Evolutionary conservation across 2,113 vertebrate species (phyloP).

Genomic region (Argyrosomus japonicus): DNA sequence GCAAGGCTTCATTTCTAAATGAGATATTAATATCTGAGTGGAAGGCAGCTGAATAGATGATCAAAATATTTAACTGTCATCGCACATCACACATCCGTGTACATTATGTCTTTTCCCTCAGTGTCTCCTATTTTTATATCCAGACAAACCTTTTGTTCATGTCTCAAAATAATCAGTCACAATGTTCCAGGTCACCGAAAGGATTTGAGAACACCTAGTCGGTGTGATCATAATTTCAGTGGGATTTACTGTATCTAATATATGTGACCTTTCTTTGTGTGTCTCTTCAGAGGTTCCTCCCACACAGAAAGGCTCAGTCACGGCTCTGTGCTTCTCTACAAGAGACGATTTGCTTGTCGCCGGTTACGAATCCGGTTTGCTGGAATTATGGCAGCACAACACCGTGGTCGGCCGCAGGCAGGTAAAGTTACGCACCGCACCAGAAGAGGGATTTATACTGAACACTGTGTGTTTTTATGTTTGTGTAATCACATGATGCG

Average conservation of each 20-base stretch:
- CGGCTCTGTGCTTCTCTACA: conserved; percentile 84
- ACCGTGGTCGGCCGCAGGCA: conserved; percentile 66
- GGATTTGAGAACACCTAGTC: neutral
- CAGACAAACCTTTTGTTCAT: neutral
- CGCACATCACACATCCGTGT: neutral
- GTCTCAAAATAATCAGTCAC: neutral
- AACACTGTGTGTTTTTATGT: neutral
- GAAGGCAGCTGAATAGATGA: neutral
- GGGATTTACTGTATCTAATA: too few species aligned
- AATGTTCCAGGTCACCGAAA: neutral
- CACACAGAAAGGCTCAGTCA: conserved; percentile 59
- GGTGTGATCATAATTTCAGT: too few species aligned
- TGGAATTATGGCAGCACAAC: conserved; percentile 84
- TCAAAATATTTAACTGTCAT: too few species aligned
- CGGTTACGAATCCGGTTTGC: conserved; percentile 83
- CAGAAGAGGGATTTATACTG: neutral
- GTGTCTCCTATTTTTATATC: neutral
- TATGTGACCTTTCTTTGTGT: too few species aligned
- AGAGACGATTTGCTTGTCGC: conserved; percentile 76
- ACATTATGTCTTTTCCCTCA: neutral
- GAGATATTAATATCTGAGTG: too few species aligned
- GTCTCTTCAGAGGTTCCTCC: conserved; percentile 60
- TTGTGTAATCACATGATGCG: neutral
- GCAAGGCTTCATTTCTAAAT: too few species aligned
- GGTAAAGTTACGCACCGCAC: conserved; percentile 58